Base-by-base conservation (phyloP, 1,140 invertebrate species). In the Campoletis sonorensis region DNA sequence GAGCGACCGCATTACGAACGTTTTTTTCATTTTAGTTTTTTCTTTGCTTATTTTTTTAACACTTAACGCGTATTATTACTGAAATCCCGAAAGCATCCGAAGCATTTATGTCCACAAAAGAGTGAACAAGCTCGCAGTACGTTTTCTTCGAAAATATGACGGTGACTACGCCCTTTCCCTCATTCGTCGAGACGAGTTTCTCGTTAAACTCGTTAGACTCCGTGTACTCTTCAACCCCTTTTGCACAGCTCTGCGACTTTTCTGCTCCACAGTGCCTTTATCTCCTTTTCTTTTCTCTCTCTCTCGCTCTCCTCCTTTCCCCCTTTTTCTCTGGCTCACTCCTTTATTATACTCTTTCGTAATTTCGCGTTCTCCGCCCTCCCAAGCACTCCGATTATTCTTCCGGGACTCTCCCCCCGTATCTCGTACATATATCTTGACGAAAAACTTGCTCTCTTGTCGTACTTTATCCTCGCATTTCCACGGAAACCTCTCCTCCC, bases 131-230 rank as follows among this genome's bases (percentile, higher is more conserved):
- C 23, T 27, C 54, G n/a, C n/a, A 21, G 54, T 45, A 45, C 21
- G 61, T 67, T 67, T 67, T 27, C 61, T 67, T 67, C 61, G 61
- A 58, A 58, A 23, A 58, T 58, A 58, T 23, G 54, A 58, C 54
- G 54, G 21, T 23, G 54, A 58, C 54, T 18, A 27, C 61, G 61
- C 23, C 61, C 21, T 67, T 67, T 58, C 54, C 54, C 61, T 67
- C n/a, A n/a, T n/a, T 67, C 23, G 61, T 67, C 61, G 21, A 23
- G 61, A 67, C 61, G 61, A 26, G 61, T 27, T 67, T 67, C 61
- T 67, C 61, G 61, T 67, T 67, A 67, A 67, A 67, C 61, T 67
- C 61, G 23, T 67, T 67, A 67, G 61, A 67, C 61, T 67, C 61
- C 23, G 61, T n/a, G n/a, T 27, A 70, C 61, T 70, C 30, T 70